Conservation (phyloP, 2,113 vertebrate genomes). For the Callocephalon fimbriatum region DNA sequence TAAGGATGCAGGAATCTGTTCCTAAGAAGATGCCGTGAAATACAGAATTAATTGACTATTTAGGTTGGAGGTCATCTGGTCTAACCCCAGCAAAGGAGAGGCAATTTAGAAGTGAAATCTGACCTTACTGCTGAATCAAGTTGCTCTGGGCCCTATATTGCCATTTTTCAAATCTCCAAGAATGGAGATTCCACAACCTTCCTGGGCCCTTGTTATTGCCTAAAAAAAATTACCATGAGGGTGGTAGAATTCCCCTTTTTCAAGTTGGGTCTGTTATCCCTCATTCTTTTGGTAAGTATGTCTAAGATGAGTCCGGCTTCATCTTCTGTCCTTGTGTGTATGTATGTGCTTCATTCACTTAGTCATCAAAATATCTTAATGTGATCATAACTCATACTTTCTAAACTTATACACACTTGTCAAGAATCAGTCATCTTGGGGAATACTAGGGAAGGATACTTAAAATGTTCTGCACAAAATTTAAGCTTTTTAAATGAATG, state of each 20-base stretch:
- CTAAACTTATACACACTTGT: not conserved
- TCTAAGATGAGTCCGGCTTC: not conserved
- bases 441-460: not conserved
- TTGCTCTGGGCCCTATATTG: not conserved
- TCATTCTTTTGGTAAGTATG: not conserved
- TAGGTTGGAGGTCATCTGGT: not conserved
- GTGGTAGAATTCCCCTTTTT: not conserved
- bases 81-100: not conserved
- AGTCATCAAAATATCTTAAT: not conserved
- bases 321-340: not conserved
- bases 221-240: not conserved
- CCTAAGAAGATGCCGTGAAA: not conserved
- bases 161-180: not conserved
- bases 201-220: not conserved
- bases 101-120: not conserved
- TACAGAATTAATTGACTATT: not conserved
- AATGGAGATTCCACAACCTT: not conserved
- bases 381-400: not conserved
- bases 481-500: not conserved
- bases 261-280: not conserved
- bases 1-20: not conserved
- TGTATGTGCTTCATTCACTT: not conserved
- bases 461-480: not conserved
- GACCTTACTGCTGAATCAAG: not conserved
- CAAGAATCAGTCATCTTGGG: not conserved